Percentiles rank a stretch among this genome's conserved stretches.
Evolutionary conservation across 2,888 invertebrate genomes (phyloP).

Genomic region (Abscondita cerata): DNA sequence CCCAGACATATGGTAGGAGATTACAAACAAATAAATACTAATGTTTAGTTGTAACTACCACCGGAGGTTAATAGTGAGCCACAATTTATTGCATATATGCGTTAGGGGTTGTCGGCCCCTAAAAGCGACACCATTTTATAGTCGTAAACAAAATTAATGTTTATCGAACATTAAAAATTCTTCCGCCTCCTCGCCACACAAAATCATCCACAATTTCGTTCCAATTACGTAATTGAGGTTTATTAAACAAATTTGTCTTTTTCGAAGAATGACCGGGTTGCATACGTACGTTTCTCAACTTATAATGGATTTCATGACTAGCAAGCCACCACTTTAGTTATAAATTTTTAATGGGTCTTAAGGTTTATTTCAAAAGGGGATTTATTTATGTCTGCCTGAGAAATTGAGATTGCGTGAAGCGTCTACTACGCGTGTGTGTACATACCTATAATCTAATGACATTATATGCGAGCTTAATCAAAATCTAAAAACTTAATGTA

Average conservation of each 20-base stretch:
- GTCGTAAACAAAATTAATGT: conserved; percentile 25
- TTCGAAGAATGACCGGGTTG: neutral
- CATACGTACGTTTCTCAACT: neutral
- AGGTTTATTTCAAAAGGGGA: neutral
- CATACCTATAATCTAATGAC: neutral
- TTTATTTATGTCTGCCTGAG: conserved; percentile 5
- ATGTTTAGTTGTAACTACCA: conserved; percentile 38
- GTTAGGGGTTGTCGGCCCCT: conserved; percentile 38
- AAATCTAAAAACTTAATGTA: too few species aligned
- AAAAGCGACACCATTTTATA: conserved; percentile 35
- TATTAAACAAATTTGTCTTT: neutral
- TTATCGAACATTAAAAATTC: conserved; percentile 1
- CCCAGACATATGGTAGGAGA: conserved; percentile 31
- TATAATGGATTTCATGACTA: conserved; percentile 23
- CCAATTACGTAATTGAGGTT: neutral
- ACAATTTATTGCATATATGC: conserved; percentile 41
- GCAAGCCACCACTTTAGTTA: conserved; percentile 14
- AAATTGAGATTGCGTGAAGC: conserved; percentile 10
- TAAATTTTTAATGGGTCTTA: conserved; percentile 19
- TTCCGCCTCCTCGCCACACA: neutral
- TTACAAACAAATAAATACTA: conserved; percentile 44
- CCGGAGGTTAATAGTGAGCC: conserved; percentile 42
- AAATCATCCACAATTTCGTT: neutral
- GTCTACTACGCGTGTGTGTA: neutral
- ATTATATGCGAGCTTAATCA: too few species aligned